These are phyloP conservation scores for Callinectes sapidus DNA, from an alignment of 2,888 invertebrate species.

Conservation along the genomic window DNA sequence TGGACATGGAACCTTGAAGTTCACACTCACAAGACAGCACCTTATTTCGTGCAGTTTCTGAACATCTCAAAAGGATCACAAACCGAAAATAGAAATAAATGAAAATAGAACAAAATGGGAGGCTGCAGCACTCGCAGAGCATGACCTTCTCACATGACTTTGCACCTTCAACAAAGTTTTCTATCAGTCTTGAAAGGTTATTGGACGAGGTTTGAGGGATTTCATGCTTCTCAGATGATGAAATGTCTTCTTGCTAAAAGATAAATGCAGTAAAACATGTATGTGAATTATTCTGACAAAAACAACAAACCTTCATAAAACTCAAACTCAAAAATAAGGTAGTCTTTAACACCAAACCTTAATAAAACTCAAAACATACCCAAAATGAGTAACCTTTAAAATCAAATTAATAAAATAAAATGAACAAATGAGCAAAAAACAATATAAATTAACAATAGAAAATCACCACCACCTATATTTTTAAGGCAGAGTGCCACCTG, in stretches of 20 bases:
- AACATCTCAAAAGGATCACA: background rate
- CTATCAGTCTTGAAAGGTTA: conserved; percentile 26
- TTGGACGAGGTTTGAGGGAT: conserved; percentile 1
- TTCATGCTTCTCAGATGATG: conserved; percentile 20
- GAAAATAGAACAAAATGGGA: background rate
- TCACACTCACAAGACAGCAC: conserved; percentile 23
- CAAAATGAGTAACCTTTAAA: too few species aligned
- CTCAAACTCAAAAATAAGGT: background rate
- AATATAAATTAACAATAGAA: background rate
- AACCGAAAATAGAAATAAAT: background rate
- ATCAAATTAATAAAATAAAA: too few species aligned
- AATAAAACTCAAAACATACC: background rate
- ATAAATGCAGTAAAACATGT: background rate
- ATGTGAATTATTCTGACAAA: conserved; percentile 6
- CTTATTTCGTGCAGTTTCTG: background rate
- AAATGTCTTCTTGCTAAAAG: conserved; percentile 45
- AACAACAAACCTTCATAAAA: background rate
- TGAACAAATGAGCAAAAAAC: background rate
- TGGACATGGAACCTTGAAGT: background rate
- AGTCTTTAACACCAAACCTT: background rate
- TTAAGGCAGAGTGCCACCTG: background rate
- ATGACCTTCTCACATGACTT: conserved; percentile 40
- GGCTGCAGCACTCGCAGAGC: conserved; percentile 1
- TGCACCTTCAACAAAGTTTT: conserved; percentile 22
- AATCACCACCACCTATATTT: background rate